These are phyloP conservation scores for Lasioglossum villosulum DNA, from an alignment of 2,888 invertebrate genomes.

Conservation along the genomic window DNA sequence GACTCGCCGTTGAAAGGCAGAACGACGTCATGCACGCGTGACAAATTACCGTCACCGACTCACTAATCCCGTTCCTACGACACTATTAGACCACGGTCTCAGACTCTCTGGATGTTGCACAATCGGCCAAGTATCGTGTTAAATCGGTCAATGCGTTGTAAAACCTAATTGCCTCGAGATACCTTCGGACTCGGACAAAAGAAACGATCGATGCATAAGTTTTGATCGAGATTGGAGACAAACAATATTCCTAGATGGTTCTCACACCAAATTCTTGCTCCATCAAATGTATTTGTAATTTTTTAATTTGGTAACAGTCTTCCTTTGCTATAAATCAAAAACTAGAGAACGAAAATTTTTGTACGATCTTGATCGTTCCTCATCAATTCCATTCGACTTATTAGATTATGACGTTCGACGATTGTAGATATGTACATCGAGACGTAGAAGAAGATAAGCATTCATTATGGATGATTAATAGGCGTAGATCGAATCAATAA, in stretches of 20 bases:
- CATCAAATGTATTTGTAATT: neutral
- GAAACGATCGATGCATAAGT: neutral
- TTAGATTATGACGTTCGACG: neutral
- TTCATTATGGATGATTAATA: neutral
- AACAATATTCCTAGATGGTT: neutral
- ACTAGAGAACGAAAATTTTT: neutral
- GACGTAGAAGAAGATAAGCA: neutral
- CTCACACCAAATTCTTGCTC: too few relatives aligned
- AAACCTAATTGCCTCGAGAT: slow-evolving; percentile 35
- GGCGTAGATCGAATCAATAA: neutral
- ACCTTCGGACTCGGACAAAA: neutral
- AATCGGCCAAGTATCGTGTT: slow-evolving; percentile 44
- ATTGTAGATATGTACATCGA: neutral
- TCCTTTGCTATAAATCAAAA: neutral
- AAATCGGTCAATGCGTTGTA: slow-evolving; percentile 42
- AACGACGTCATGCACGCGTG: slow-evolving; percentile 55
- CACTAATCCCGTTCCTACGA: slow-evolving; percentile 51
- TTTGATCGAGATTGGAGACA: neutral
- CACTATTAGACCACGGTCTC: slow-evolving; percentile 45
- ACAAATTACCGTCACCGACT: slow-evolving; percentile 61
- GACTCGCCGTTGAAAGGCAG: slow-evolving; percentile 56
- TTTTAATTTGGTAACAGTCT: neutral
- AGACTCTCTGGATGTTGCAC: slow-evolving; percentile 37
- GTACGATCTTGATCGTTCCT: neutral
- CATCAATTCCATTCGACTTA: neutral